Evolutionary conservation across 2,888 invertebrate species (phyloP).

Genomic region (Oscheius sp.): DNA sequence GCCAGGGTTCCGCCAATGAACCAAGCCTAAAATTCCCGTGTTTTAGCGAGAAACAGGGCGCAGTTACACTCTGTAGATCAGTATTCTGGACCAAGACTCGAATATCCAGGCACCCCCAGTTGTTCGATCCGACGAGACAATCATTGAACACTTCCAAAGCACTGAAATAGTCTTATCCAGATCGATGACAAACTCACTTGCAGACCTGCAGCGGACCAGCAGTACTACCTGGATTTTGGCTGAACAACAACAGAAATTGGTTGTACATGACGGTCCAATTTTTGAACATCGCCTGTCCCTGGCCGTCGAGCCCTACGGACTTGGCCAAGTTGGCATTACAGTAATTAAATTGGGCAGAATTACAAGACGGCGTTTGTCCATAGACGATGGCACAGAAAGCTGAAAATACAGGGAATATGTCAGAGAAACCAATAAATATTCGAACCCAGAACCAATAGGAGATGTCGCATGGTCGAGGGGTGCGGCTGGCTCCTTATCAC

Average conservation of each 20-base stretch:
- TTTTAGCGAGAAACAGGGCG: too few relatives aligned
- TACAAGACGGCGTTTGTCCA: conserved; percentile 10
- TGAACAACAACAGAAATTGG: conserved; percentile 50
- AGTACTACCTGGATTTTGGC: conserved; percentile 47
- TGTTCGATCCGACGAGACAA: conserved; percentile 41
- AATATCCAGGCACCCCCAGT: conserved; percentile 45
- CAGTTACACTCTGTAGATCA: conserved; percentile 49
- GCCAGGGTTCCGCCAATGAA: conserved; percentile 45
- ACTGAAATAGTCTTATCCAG: conserved; percentile 35
- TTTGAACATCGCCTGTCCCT: conserved; percentile 28
- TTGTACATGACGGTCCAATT: conserved; percentile 58
- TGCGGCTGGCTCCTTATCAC: conserved; percentile 33
- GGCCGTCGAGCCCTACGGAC: conserved; percentile 6
- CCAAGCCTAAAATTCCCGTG: conserved; percentile 41
- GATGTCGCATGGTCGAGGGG: conserved; percentile 22
- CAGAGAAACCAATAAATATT: not conserved
- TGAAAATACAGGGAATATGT: not conserved
- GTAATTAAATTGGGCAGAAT: not conserved
- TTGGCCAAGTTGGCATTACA: conserved; percentile 14
- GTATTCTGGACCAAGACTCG: conserved; percentile 44
- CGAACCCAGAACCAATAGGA: conserved; percentile 17
- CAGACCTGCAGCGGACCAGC: conserved; percentile 47
- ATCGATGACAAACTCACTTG: conserved; percentile 43
- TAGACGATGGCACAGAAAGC: not conserved
- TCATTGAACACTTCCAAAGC: conserved; percentile 50